Evolutionary conservation across 2,113 vertebrate genomes (phyloP), one percentile per base, ranked within the genome.

Genomic region (Oceanodroma tethys): DNA sequence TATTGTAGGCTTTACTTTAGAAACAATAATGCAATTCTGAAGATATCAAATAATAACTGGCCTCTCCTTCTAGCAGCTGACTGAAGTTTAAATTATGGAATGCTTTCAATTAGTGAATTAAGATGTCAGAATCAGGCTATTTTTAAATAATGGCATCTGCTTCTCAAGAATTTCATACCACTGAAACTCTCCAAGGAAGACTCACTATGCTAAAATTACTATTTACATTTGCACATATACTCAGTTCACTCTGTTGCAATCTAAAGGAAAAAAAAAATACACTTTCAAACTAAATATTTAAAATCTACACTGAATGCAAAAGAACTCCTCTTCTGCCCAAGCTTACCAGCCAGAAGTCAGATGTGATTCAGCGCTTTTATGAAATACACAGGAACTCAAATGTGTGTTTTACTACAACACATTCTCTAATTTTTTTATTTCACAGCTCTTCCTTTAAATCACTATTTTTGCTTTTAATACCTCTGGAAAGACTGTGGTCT

Each of bases 351-450:
- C 81, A 88, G 18, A 83, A 89, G 60, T 56, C 52, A 74, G 59
- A 8, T 15, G 8, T 70, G 66, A 94, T 79, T 88, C 75, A 93
- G 95, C 63, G 60, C 70, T 95, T 95, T 78, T 70, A 76, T 67
- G 81, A 81, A 96, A 96, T 66, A 87, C 75, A 94, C 52, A 98
- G 94, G 66, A 95, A 96, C 86, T 94, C 86, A 95, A 96, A 25
- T 76, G 52, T 79, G 67, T 84, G 65, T 88, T 97, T 95, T 90
- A 97, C 68, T 93, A 91, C 94, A 97, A 48, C 16, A 55, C 52
- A 86, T 86, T 93, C 91, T 88, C 90, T 88, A 95, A 23, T 92
- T 55, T 97, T 97, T 93, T 96, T 85, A 90, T 91, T 82, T 63
- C 45, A 38, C 48, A 93, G 76, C 32, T 96, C 60, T 86, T 78